phyloP scores from a whole-genome alignment of 2,113 vertebrate genomes.

The Larimichthys polyactis region DNA sequence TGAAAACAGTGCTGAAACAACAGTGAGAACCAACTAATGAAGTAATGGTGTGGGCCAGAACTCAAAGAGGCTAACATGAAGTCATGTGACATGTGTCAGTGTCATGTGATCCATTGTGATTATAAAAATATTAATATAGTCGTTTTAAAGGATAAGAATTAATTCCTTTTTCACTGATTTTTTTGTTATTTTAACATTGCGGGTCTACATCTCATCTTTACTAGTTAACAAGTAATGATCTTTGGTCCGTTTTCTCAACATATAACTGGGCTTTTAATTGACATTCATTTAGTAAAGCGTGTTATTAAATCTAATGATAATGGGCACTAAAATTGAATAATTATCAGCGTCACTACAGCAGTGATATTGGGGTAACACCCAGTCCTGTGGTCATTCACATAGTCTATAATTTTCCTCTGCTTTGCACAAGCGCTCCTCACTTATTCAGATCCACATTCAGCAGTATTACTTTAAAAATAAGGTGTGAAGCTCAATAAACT shows the following conservation, averaged over 20 bases:
- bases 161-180: neutral
- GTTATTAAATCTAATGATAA: slow-evolving; percentile 38
- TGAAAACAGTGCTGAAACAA: neutral
- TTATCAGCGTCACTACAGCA: neutral
- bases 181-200: neutral
- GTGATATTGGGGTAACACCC: slow-evolving; percentile 16
- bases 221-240: neutral
- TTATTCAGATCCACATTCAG: slow-evolving; percentile 47
- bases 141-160: neutral
- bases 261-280: slow-evolving; percentile 26
- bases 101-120: neutral
- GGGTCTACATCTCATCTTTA: neutral
- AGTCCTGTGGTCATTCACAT: slow-evolving; percentile 2
- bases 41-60: neutral
- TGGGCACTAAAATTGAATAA: slow-evolving; percentile 17
- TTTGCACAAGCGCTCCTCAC: slow-evolving; percentile 21
- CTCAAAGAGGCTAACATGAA: neutral
- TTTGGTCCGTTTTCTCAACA: neutral
- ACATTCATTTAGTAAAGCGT: neutral
- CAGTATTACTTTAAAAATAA: slow-evolving; percentile 47
- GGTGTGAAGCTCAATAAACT: slow-evolving; percentile 62
- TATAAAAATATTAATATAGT: neutral
- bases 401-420: slow-evolving; percentile 37
- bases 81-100: neutral
- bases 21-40: neutral